phyloP scores from a whole-genome alignment of 1,140 invertebrate species.

The Penaeus indicus region DNA sequence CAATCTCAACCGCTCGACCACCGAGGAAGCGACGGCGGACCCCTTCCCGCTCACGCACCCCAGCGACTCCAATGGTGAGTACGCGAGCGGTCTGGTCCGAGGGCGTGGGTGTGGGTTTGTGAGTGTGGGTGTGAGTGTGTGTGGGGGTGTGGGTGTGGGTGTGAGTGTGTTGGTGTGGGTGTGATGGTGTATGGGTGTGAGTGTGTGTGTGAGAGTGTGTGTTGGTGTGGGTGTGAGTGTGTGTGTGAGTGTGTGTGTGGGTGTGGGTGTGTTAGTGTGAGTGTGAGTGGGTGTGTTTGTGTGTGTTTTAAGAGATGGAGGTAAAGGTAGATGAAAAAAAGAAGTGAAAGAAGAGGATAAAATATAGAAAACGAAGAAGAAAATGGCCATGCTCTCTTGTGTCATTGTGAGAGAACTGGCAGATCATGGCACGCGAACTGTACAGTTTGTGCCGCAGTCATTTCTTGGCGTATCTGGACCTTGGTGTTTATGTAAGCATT shows the following conservation, averaged over 20 bases:
- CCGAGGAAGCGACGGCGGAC: not conserved
- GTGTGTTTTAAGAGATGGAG: not conserved
- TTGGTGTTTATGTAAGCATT: no score
- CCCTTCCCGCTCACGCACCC: not conserved
- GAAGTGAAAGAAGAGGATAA: no score
- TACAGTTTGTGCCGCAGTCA: no score
- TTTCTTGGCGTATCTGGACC: no score
- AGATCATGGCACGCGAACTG: no score
- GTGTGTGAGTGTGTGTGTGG: not conserved
- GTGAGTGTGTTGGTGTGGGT: not conserved
- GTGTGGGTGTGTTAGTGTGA: not conserved
- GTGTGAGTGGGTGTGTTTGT: not conserved
- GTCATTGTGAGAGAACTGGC: no score
- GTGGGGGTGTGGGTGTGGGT: not conserved
- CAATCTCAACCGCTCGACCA: slow-evolving; percentile 40
- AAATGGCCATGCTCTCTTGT: no score
- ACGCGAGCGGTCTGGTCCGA: no score
- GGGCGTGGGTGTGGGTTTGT: not conserved
- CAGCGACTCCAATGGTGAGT: slow-evolving; percentile 47
- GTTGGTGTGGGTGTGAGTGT: no score
- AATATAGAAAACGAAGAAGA: no score
- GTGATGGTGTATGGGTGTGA: not conserved
- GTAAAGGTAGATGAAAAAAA: no score
- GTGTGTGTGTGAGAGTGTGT: not conserved
- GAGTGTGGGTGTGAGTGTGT: not conserved